Conservation (phyloP, 2,888 invertebrate species). For the Nephrotoma guestfalica region DNA sequence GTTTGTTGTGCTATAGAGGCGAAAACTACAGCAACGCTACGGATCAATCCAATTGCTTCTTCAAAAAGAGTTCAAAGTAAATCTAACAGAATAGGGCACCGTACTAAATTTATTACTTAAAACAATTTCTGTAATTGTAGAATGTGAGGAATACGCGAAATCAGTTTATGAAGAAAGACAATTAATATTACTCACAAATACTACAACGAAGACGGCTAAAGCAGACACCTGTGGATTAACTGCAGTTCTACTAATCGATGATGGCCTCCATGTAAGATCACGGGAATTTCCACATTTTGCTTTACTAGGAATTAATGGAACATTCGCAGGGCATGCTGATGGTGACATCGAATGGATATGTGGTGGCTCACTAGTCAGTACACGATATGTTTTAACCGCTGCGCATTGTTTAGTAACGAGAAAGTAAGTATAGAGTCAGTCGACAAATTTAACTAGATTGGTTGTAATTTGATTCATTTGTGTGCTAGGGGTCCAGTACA, state of each 20-base stretch:
- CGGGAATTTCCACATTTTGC: constrained; percentile 25
- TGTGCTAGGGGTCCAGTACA: background rate
- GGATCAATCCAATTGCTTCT: too few relatives aligned
- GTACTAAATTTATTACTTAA: too few relatives aligned
- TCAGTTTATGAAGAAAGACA: too few relatives aligned
- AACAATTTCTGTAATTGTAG: too few relatives aligned
- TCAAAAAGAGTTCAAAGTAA: too few relatives aligned
- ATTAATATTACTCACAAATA: background rate
- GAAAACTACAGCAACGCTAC: too few relatives aligned
- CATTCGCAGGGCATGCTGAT: background rate
- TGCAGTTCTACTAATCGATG: constrained; percentile 28
- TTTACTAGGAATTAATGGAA: constrained; percentile 19
- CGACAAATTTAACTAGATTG: background rate
- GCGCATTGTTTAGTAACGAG: background rate
- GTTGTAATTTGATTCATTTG: background rate
- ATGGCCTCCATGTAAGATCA: constrained; percentile 20
- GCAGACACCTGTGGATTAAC: background rate
- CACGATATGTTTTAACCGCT: background rate
- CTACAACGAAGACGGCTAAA: background rate
- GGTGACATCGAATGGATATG: background rate
- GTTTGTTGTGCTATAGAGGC: too few relatives aligned
- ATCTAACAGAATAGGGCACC: too few relatives aligned
- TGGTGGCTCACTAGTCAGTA: background rate
- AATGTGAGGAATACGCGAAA: too few relatives aligned
- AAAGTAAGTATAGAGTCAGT: background rate